Base-by-base conservation (phyloP, 2,113 vertebrate species). In the Brienomyrus brachyistius region DNA sequence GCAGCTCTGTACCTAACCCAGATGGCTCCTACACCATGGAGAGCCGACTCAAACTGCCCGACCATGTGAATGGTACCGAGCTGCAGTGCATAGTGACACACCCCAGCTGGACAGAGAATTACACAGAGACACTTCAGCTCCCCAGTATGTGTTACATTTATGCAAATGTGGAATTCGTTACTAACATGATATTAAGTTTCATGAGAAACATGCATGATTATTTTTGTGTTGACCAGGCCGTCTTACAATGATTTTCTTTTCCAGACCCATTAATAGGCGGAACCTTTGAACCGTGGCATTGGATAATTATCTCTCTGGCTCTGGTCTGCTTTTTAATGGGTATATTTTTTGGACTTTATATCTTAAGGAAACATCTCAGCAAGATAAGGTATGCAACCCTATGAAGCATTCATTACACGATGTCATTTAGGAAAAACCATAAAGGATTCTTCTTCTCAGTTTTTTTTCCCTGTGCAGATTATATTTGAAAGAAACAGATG, bases 71-170 rank as follows among this genome's bases (percentile, higher is more conserved):
- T 5, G 1, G 0, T 19, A 17, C 52, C 43, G 90, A 91, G 59
- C 82, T 94, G 86, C 92, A 15, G 62, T 96, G 96, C 90, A 10
- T n/a, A 1, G 50, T 94, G 51, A 90, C 40, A 0, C 92, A 95
- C 7, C 83, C 86, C 0, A 89, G 0, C 51, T 92, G 91, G 91
- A 0, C 19, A 5, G 0, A 2, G 1, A 66, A 85, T 4, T 0
- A 5, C 4, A 89, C 3, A 47, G 1, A 92, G 6, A 2, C 0
- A 0, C 83, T 88, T n/a, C 52, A 62, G 1, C 35, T 88, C 31
- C 52, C 48, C 27, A 19, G 85, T 86, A 86, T 19, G 48, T 86
- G 5, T 27, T 48, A 35, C 27, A 8, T 86, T 31, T 54, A 35
- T 31, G 1, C 4, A 23, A 47, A 48, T 43, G 47, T 17, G 45